Percentiles rank a stretch among this genome's conserved stretches.
Conservation (phyloP, 2,797 vertebrate species). For the Melanotaenia boesemani region DNA sequence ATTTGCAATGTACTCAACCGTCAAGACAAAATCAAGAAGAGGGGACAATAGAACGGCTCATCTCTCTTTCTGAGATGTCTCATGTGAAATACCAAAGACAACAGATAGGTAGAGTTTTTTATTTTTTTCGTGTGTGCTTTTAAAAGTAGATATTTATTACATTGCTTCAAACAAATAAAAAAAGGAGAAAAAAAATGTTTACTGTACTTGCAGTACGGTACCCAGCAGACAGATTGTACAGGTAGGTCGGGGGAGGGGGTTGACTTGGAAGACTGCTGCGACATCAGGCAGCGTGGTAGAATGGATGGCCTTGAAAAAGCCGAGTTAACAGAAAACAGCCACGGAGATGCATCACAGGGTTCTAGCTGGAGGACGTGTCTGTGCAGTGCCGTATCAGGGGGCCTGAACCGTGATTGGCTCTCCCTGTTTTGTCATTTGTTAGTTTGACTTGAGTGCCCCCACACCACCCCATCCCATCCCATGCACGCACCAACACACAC, state of each 20-base stretch:
- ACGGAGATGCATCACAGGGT: conserved; percentile 75
- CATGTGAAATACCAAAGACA: conserved; percentile 21
- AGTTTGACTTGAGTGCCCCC: conserved; percentile 50
- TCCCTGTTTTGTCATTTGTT: conserved; percentile 76
- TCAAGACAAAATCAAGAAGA: conserved; percentile 46
- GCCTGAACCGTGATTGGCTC: conserved; percentile 72
- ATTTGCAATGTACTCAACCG: conserved; percentile 53
- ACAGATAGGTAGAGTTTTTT: conserved; percentile 2
- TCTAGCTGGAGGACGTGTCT: conserved; percentile 68
- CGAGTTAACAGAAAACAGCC: conserved; percentile 81
- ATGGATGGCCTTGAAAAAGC: conserved; percentile 81
- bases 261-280: conserved; percentile 65
- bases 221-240: conserved; percentile 49
- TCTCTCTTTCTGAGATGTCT: conserved; percentile 30
- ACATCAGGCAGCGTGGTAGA: conserved; percentile 66
- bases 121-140: conserved; percentile 25
- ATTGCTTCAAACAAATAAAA: conserved; percentile 13
- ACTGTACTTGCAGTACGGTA: conserved; percentile 37
- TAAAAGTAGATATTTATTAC: conserved; percentile 40
- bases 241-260: conserved; percentile 44
- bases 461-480: conserved; percentile 3
- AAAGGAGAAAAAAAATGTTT: conserved; percentile 8
- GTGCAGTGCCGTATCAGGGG: conserved; percentile 54
- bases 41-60: conserved; percentile 35
- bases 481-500: not conserved